phyloP scores from a whole-genome alignment of 2,888 invertebrate species.

The Amaurobius ferox region DNA sequence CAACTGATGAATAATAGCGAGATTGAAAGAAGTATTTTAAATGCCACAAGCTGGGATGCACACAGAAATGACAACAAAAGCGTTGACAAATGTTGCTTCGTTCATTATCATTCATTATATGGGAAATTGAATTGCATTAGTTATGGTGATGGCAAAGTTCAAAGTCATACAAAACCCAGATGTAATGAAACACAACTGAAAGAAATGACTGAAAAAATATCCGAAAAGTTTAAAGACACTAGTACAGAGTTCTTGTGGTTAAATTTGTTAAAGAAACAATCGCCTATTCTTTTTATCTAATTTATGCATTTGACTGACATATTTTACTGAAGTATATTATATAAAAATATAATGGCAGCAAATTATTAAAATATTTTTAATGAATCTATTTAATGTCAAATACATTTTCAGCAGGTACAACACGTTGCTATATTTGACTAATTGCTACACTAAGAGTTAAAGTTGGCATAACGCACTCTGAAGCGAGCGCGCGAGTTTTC shows the following conservation, averaged over 20 bases:
- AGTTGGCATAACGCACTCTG: no score
- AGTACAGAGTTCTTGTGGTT: slow-evolving; percentile 32
- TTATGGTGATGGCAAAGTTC: neutral
- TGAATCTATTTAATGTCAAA: no score
- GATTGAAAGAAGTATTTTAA: slow-evolving; percentile 16
- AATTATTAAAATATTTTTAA: no score
- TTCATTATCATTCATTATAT: neutral
- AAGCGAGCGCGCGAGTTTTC: no score
- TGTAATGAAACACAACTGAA: slow-evolving; percentile 17
- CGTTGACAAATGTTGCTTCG: no score
- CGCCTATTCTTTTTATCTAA: neutral
- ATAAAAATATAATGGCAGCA: no score
- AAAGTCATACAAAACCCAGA: neutral
- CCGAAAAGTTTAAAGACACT: neutral
- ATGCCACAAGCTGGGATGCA: neutral
- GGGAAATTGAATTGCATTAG: neutral
- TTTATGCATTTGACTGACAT: no score
- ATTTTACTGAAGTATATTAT: no score
- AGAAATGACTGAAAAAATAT: slow-evolving; percentile 7
- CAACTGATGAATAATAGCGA: neutral
- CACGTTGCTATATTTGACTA: no score
- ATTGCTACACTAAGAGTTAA: no score
- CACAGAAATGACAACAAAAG: neutral
- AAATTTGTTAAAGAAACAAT: slow-evolving; percentile 24
- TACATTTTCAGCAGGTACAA: no score